Base-by-base conservation (phyloP, 2,797 vertebrate genomes). In the Tinamus major region DNA sequence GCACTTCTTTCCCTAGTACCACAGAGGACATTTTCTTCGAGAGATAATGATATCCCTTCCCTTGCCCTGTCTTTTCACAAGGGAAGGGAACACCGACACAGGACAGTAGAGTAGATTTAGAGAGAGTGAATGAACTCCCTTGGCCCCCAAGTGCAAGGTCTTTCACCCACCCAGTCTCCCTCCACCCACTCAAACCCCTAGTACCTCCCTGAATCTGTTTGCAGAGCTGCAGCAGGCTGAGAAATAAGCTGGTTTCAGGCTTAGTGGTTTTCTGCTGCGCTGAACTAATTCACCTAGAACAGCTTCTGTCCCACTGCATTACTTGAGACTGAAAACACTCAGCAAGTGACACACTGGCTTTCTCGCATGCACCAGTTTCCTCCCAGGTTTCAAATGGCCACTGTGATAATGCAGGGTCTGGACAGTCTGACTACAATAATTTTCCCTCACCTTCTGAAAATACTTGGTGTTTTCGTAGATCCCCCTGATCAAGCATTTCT, bases 81-180 rank as follows among this genome's bases (percentile, higher is more conserved):
- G 20, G 24, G 23, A 75, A n/a, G 6, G 7, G 26, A 27, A 85
- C 3, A 3, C 0, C 0, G 35, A 63, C 81, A 33, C 0, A 0
- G 17, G 5, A 9, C 26, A 24, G 9, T 55, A 7, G 70, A 33
- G 29, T 58, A 8, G 4, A 8, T 41, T 81, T 46, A 56, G 10
- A 59, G 65, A 72, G 26, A 21, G 19, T 37, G 39, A 77, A 46
- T 5, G 19, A 11, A 37, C 33, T 55, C 46, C 61, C 19, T 82
- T 37, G 26, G 27, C 39, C 48, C 10, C 13, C 9, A 5, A 14
- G 48, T 48, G 42, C 2, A 8, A 85, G 15, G 11, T 37, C 9
- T 64, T 89, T 78, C 65, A 46, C 24, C 27, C 62, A 49, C 21
- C 24, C 68, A 4, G 17, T 46, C 33, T 89, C 37, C 19, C 33